phyloP scores from a whole-genome alignment of 2,797 vertebrate species.

The Remorina albescens region DNA sequence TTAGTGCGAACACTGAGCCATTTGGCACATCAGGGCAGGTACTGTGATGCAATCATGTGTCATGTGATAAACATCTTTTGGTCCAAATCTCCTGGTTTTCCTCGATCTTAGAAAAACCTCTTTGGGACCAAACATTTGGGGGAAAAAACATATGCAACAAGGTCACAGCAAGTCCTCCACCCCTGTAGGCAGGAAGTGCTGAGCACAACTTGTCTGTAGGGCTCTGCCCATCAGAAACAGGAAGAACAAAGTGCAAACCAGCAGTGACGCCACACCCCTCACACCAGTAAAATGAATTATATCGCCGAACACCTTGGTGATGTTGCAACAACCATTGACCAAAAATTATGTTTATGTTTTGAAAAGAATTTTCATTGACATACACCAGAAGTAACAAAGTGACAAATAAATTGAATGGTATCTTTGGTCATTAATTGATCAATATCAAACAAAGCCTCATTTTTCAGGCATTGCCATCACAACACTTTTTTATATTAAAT shows the following conservation, averaged over 20 bases:
- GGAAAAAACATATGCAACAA: conserved; percentile 64
- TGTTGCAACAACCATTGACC: conserved; percentile 11
- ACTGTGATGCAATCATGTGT: background rate
- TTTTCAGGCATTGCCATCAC: background rate
- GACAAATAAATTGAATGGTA: background rate
- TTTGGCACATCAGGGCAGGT: background rate
- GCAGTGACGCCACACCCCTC: conserved; percentile 72
- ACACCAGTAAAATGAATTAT: conserved; percentile 66
- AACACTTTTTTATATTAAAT: conserved; percentile 21
- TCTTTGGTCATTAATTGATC: background rate
- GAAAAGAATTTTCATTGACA: background rate
- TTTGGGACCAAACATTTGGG: conserved; percentile 51
- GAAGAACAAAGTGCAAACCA: conserved; percentile 83
- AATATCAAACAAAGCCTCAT: background rate
- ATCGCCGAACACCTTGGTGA: conserved; percentile 57
- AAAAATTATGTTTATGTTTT: background rate
- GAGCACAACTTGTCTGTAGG: conserved; percentile 69
- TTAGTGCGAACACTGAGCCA: too few relatives aligned
- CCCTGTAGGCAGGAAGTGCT: conserved; percentile 77
- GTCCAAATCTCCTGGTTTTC: conserved; percentile 1
- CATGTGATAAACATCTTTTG: background rate
- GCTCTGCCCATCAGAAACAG: conserved; percentile 80
- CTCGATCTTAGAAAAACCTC: conserved; percentile 56
- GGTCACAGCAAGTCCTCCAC: conserved; percentile 74
- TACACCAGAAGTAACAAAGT: background rate